A percentile compares a stretch with the other conserved stretches of the same genome.
phyloP scores from a whole-genome alignment of 2,797 vertebrate species.

The Todus mexicanus region DNA sequence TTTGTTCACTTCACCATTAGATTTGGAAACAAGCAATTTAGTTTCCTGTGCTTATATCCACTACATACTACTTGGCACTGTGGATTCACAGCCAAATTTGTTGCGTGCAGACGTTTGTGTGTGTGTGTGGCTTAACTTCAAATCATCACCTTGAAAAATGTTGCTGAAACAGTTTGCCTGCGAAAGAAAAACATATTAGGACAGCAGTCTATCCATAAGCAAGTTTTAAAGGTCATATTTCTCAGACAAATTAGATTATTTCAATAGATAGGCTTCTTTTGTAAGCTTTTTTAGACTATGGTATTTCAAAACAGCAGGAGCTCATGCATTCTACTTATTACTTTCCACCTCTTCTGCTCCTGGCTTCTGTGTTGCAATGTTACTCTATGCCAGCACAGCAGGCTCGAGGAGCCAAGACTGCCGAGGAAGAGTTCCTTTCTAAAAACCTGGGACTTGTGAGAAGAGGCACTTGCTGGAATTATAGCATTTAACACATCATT shows the following conservation, averaged over 20 bases:
- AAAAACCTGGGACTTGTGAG: not conserved
- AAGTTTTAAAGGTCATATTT: not conserved
- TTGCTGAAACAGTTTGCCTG: not conserved
- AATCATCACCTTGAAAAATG: not conserved
- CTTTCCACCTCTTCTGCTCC: not conserved
- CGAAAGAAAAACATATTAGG: not conserved
- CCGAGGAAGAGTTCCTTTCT: not conserved
- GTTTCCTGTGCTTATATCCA: not conserved
- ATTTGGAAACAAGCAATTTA: not conserved
- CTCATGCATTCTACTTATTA: not conserved
- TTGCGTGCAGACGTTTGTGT: not conserved
- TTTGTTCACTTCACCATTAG: not conserved
- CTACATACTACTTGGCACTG: not conserved
- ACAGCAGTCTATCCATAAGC: not conserved
- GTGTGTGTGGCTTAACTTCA: not conserved
- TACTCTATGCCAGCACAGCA: not conserved
- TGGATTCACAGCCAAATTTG: not conserved
- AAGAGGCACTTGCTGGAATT: not conserved
- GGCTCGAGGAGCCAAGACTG: not conserved
- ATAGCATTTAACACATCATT: not conserved
- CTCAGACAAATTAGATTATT: not conserved
- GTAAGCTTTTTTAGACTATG: not conserved
- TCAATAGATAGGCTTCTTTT: not conserved
- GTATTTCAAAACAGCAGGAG: not conserved
- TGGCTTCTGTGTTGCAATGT: not conserved